Conservation (phyloP, 2,888 invertebrate genomes). For the Lepidocyrtoides sp. region DNA sequence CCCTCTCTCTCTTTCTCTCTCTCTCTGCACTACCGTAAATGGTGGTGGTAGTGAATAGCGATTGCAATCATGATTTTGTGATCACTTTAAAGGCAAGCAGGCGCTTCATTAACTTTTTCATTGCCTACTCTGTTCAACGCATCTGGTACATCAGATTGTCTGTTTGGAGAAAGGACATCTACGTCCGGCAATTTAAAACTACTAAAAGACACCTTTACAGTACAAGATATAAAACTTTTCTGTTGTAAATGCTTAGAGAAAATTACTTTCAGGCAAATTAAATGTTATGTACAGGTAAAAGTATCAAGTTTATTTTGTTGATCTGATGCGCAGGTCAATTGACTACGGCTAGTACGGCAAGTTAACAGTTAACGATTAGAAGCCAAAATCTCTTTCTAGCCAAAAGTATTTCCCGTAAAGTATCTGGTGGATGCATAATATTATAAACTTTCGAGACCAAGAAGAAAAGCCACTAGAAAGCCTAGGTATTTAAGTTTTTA, state of each 20-base stretch:
- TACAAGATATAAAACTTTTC: no score
- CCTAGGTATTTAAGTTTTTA: no score
- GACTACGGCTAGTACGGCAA: not conserved
- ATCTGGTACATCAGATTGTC: not conserved
- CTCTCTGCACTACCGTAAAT: not conserved
- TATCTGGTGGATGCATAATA: not conserved
- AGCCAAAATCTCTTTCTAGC: not conserved
- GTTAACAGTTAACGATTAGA: not conserved
- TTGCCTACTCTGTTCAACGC: not conserved
- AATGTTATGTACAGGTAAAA: not conserved
- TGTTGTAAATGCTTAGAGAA: no score
- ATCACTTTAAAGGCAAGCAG: conserved; percentile 10
- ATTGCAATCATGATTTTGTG: not conserved
- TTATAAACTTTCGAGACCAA: not conserved
- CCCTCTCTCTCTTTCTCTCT: no score
- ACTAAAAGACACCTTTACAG: no score
- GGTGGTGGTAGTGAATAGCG: not conserved
- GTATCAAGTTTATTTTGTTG: no score
- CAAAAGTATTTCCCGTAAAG: not conserved
- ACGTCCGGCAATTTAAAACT: no score
- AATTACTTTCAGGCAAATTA: no score
- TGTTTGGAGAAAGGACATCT: not conserved
- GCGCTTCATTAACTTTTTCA: conserved; percentile 3
- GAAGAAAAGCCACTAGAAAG: not conserved
- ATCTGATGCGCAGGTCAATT: not conserved